Base-by-base conservation (phyloP, 1,140 invertebrate genomes). In the Phymastichus coffea region DNA sequence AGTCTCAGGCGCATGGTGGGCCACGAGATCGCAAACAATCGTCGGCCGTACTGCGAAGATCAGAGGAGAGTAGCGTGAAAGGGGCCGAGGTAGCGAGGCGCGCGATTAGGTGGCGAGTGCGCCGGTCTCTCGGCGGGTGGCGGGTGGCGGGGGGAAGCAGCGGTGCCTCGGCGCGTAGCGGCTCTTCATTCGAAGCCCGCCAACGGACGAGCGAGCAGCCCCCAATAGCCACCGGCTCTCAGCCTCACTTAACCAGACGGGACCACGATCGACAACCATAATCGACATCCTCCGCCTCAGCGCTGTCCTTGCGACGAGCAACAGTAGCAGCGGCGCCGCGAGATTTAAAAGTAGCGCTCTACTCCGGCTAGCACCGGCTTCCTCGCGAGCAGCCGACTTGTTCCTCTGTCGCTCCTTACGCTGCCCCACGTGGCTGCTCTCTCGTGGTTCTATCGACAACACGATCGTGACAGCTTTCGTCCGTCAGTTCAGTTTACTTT, bases 151-250 rank as follows among this genome's bases (percentile, higher is more conserved):
- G 56, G 70, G 68, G 64, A 64, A 70, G 63, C 61, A 40, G 30
- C 56, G 47, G 49, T 41, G 28, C 57, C 40, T 51, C 41, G 48
- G 26, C 68, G 66, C 67, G 63, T 65, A 64, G 66, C 66, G 66
- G 28, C 28, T 33, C 73, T 68, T 77, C 75, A 77, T 77, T 77
- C 74, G 73, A 77, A 77, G 75, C 75, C 75, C 75, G 75, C 74
- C 74, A 77, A 76, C 74, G 71, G 74, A 74, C 71, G 75, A 74
- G 74, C 73, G 75, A 75, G 70, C 73, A 77, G 66, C 72, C 64
- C 71, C 72, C 68, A 59, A 69, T 65, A 65, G 70, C 40, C 40
- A 33, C 28, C 28, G n/a, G n/a, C n/a, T n/a, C n/a, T n/a, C n/a
- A n/a, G n/a, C n/a, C n/a, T n/a, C n/a, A n/a, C n/a, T n/a, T n/a